phyloP scores from a whole-genome alignment of 2,888 invertebrate species.

The Cabera pusaria region DNA sequence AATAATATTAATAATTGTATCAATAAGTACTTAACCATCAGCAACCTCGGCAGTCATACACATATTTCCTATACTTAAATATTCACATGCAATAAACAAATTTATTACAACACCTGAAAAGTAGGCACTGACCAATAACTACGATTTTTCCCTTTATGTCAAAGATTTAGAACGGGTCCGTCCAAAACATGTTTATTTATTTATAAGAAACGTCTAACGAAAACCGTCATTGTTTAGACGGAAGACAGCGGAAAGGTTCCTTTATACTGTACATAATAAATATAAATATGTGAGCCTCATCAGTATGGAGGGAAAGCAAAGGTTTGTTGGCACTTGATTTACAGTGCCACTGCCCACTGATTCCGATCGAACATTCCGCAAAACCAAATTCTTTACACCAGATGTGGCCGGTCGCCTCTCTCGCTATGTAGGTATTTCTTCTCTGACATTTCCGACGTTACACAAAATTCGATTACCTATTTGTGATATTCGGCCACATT shows the following conservation, averaged over 20 bases:
- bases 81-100: no score
- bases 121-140: no score
- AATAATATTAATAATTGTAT: no score
- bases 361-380: slow-evolving; percentile 28
- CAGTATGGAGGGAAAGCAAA: slow-evolving; percentile 32
- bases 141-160: no score
- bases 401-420: slow-evolving; percentile 24
- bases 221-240: slow-evolving; percentile 17
- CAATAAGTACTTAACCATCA: no score
- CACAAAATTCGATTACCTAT: slow-evolving; percentile 20
- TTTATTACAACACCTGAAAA: no score
- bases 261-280: slow-evolving; percentile 26
- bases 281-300: slow-evolving; percentile 32
- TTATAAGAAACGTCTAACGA: slow-evolving; percentile 14
- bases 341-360: slow-evolving; percentile 32
- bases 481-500: slow-evolving; percentile 11
- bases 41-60: no score
- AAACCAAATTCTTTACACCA: slow-evolving; percentile 29
- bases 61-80: no score
- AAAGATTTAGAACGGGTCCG: background rate
- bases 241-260: slow-evolving; percentile 23
- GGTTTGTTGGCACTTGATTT: slow-evolving; percentile 34
- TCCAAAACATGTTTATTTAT: slow-evolving; percentile 10
- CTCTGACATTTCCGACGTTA: slow-evolving; percentile 24
- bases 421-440: slow-evolving; percentile 22